Evolutionary conservation across 2,797 vertebrate species (phyloP), one percentile per base, ranked within the genome.

Genomic region (Diglossa cyanea): DNA sequence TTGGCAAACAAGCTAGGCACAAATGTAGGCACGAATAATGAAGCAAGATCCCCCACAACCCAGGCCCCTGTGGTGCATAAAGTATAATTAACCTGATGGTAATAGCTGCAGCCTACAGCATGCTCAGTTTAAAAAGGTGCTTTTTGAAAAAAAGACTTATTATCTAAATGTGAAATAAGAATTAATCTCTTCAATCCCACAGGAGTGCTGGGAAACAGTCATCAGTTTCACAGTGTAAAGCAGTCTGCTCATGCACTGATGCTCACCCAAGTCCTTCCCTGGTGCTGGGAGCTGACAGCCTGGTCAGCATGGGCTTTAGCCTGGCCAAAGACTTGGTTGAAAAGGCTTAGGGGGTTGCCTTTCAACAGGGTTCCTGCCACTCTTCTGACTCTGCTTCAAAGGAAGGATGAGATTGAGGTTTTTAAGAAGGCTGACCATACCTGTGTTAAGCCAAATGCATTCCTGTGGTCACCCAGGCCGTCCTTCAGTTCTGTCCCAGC

Each of bases 391-490:
- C 54, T 78, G n/a, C 77, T 76, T 84, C 60, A 55, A 54, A 58
- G 35, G 39, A 55, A 47, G 25, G 21, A 21, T 55, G 28, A 42
- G 42, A 25, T 80, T 71, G 58, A 9, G 51, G 20, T 6, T 86
- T 95, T 62, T 47, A 45, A 47, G n/a, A 68, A 45, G 11, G 8
- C 17, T 76, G 40, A n/a, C 26, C 10, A 14, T 94, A 97, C 92
- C 95, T 97, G 94, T 96, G 96, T 97, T 86, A 97, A 76, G 18
- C 96, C 96, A 72, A 97, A 97, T 47, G 31, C 96, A 44, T 96
- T 96, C 26, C 96, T 71, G 0, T 40, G 39, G 79, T 97, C 87
- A 42, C 57, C 11, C 47, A 48, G 47, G 33, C 85, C 9, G 4
- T 76, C 28, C 19, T 84, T 11, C 50, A 95, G 80, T 33, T 45